These are phyloP conservation scores for Chesias legatella DNA, from an alignment of 2,888 invertebrate genomes.

Conservation along the genomic window DNA sequence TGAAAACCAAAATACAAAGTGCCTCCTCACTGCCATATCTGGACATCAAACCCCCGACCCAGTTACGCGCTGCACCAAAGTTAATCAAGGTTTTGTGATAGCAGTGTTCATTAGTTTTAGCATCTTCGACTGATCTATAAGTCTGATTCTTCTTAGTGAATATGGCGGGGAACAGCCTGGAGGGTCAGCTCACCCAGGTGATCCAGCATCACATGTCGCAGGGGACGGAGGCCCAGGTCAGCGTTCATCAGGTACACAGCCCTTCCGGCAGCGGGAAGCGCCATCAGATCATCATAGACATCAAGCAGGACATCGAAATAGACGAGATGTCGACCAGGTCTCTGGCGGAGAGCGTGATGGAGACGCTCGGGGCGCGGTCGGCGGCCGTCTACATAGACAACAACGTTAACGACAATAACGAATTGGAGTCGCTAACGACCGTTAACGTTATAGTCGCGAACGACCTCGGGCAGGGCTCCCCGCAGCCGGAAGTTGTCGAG, in stretches of 20 bases:
- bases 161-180: slow-evolving; percentile 66
- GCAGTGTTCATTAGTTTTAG: slow-evolving; percentile 70
- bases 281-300: slow-evolving; percentile 76
- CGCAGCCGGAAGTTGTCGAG: slow-evolving; percentile 51
- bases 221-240: slow-evolving; percentile 67
- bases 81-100: slow-evolving; percentile 59
- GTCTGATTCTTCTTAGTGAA: slow-evolving; percentile 30
- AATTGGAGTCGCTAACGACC: slow-evolving; percentile 69
- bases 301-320: slow-evolving; percentile 75
- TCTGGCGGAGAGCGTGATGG: slow-evolving; percentile 76
- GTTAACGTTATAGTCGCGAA: slow-evolving; percentile 75
- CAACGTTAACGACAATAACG: slow-evolving; percentile 52
- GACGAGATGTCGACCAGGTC: slow-evolving; percentile 71
- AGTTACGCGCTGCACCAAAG: slow-evolving; percentile 54
- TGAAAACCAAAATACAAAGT: slow-evolving; percentile 33
- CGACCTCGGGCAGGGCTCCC: slow-evolving; percentile 55
- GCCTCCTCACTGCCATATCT: slow-evolving; percentile 58
- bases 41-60: slow-evolving; percentile 68
- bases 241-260: slow-evolving; percentile 69
- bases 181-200: slow-evolving; percentile 67
- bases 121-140: slow-evolving; percentile 39
- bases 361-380: slow-evolving; percentile 69
- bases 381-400: slow-evolving; percentile 75
- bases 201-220: slow-evolving; percentile 70
- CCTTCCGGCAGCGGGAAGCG: slow-evolving; percentile 66